Evolutionary conservation across 1,140 invertebrate genomes (phyloP).

Genomic region (Amphibalanus amphitrite): DNA sequence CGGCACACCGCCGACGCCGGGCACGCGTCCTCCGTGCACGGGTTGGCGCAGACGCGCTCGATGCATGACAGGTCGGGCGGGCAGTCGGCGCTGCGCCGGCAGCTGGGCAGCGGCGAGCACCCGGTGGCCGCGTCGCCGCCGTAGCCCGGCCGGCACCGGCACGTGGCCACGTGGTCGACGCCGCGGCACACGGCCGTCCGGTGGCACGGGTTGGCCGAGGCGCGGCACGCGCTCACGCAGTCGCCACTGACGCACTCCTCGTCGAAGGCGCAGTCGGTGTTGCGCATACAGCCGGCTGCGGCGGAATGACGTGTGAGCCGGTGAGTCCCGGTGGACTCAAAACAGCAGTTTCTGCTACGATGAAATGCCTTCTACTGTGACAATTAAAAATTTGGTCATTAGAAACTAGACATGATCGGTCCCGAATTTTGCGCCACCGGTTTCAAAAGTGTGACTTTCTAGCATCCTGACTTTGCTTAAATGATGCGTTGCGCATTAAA

Average conservation of each 20-base stretch:
- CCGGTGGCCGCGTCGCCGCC: slow-evolving; percentile 38
- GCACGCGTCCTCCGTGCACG: slow-evolving; percentile 16
- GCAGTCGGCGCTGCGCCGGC: slow-evolving; percentile 22
- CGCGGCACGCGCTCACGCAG: slow-evolving; percentile 21
- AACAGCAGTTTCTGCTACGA: no score
- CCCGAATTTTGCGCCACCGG: no score
- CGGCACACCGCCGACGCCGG: slow-evolving; percentile 40
- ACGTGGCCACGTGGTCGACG: slow-evolving; percentile 28
- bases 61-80: slow-evolving; percentile 23
- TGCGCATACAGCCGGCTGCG: slow-evolving; percentile 19
- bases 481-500: no score
- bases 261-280: slow-evolving; percentile 21
- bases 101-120: slow-evolving; percentile 45
- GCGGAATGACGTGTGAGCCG: not conserved
- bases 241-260: slow-evolving; percentile 24
- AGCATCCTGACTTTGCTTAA: no score
- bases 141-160: slow-evolving; percentile 60
- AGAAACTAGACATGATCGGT: no score
- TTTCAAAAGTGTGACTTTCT: no score
- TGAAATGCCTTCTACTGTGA: no score
- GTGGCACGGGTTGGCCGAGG: slow-evolving; percentile 54
- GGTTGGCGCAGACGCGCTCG: slow-evolving; percentile 20
- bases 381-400: no score
- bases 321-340: no score
- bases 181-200: slow-evolving; percentile 35